Base-by-base conservation (phyloP, 1,140 invertebrate genomes). In the Spodoptera frugiperda region DNA sequence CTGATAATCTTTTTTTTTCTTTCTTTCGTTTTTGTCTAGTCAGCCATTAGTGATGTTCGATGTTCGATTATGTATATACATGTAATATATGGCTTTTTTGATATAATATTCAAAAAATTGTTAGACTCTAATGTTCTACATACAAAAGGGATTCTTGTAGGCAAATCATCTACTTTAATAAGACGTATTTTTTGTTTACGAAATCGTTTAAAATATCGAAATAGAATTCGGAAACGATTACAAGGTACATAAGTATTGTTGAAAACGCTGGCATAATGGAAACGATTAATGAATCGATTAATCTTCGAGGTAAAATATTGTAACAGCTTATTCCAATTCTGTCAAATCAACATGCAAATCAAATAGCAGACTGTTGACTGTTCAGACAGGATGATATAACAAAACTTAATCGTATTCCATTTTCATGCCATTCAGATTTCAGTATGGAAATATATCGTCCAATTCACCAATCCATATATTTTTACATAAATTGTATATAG, bases 401-500 rank as follows among this genome's bases (percentile, higher is more conserved):
- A 30, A 14, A 17, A 61, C 6, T 61, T 17, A 39, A 39, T 61
- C 25, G 54, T 12, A 17, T 44, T 25, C 14, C 48, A 21, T 67
- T 67, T 51, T 67, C 44, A 33, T 53, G 14, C 14, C 14, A 33
- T 51, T 53, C 19, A 15, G 6, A 25, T 30, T 65, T 25, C 25
- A 68, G 53, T 33, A 53, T 3, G n/a, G 30, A 72, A 53, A 72
- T 48, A 39, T 44, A 44, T 48, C 25, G 17, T 57, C 10, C 33
- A 57, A 33, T 53, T n/a, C 48, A 72, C 63, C 4, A 8, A 39
- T 39, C 33, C 33, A 39, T 55, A 72, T 25, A 57, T 46, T 46
- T 14, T 15, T 72, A 25, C 49, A 39, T 25, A 15, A 55, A 55
- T 55, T 71, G 30, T 55, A 17, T 55, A 53, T 44, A 46, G 55